Conservation (phyloP, 2,113 vertebrate species). For the Butorides virescens region DNA sequence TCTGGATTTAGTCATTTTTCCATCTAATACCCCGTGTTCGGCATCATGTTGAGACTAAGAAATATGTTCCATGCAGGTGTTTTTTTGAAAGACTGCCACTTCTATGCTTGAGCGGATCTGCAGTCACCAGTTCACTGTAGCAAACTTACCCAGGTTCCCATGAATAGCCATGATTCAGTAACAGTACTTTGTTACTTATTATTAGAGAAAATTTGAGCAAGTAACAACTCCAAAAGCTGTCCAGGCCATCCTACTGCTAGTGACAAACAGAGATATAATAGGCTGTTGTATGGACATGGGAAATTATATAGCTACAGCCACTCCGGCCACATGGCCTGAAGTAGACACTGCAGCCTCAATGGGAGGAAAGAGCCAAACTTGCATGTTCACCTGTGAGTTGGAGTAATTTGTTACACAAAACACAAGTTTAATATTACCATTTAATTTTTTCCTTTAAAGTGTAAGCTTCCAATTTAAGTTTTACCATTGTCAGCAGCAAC, state of each 20-base stretch:
- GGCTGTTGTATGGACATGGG: background rate
- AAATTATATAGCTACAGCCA: background rate
- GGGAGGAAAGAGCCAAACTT: background rate
- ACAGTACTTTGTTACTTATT: background rate
- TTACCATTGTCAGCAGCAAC: background rate
- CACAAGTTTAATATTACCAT: background rate
- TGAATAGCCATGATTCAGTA: background rate
- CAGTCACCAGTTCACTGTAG: background rate
- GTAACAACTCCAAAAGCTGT: background rate
- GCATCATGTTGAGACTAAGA: background rate
- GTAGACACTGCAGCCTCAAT: background rate
- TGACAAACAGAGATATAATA: background rate
- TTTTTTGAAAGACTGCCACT: background rate
- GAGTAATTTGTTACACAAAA: background rate
- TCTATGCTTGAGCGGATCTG: background rate
- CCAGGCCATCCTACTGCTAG: background rate
- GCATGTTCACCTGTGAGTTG: background rate
- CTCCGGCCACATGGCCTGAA: background rate
- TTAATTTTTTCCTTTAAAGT: background rate
- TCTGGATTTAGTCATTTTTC: background rate
- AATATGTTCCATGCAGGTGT: background rate
- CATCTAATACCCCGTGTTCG: background rate
- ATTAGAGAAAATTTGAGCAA: background rate
- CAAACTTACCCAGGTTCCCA: background rate
- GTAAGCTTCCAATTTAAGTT: background rate